Evolutionary conservation across 2,113 vertebrate genomes (phyloP).

Genomic region (Caretta caretta): DNA sequence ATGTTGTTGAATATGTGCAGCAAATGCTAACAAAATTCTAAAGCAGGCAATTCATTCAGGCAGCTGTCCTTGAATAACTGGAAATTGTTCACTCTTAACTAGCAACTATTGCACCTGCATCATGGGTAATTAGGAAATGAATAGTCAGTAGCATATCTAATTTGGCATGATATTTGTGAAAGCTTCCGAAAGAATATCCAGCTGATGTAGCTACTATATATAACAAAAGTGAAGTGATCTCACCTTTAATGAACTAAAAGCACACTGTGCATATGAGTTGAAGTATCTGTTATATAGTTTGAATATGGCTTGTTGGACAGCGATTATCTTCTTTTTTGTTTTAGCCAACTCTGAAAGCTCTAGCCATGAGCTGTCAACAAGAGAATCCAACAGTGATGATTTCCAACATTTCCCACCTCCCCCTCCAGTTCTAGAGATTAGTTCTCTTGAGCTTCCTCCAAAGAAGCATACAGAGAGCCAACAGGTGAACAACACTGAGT

Average conservation of each 20-base stretch:
- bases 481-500: conserved; percentile 81
- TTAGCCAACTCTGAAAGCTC: conserved; percentile 81
- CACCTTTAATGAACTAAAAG: not conserved
- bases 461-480: conserved; percentile 82
- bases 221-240: not conserved
- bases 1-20: not conserved
- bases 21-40: not conserved
- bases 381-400: conserved; percentile 81
- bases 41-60: not conserved
- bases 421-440: conserved; percentile 85
- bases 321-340: conserved; percentile 25
- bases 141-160: not conserved
- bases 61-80: not conserved
- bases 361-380: conserved; percentile 79
- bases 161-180: not conserved
- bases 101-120: not conserved
- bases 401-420: conserved; percentile 84
- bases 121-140: not conserved
- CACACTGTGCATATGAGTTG: not conserved
- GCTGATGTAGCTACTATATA: not conserved
- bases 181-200: not conserved
- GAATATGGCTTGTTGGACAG: not conserved
- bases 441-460: conserved; percentile 86
- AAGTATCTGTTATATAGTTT: not conserved
- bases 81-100: conserved; percentile 10